Evolutionary conservation across 2,113 vertebrate species (phyloP), one percentile per base, ranked within the genome.

Genomic region (Ahaetulla prasina): DNA sequence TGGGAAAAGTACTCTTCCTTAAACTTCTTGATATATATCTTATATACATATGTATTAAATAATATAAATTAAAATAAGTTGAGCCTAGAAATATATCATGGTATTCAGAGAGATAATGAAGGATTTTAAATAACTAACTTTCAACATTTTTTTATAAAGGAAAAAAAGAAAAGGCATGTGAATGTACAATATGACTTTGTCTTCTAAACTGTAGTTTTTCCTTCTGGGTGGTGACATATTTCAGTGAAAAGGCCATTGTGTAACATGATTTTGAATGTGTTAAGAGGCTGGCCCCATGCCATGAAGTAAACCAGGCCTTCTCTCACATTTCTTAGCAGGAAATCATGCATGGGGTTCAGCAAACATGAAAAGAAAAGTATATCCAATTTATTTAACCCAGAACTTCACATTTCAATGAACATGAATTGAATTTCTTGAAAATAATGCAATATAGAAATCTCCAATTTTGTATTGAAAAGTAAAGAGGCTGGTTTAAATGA

Each of bases 321-420:
- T 30, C 43, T 12, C 53, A 1, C 49, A 74, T 90, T 95, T 94
- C n/a, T 30, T 60, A 94, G 94, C 92, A 95, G 89, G 68, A 87
- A 50, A 92, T 60, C 6, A 25, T 43, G 74, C 10, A 47, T 25
- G 11, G 50, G 43, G 52, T 50, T 92, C 18, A 60, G 52, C 84
- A 95, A 88, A 30, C 50, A 14, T 63, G n/a, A 85, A 94, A 92
- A 90, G 84, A 94, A 93, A 94, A 23, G 23, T 80, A 4, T 85
- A 18, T 4, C 10, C 84, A 0, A 88, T 94, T 93, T 94, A 27
- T 49, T 90, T 0, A 0, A 25, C 11, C 2, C 68, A 60, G 22
- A 92, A 14, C 68, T 30, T 93, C 68, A 94, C 89, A 93, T 95
- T 96, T 93, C 30, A 90, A 63, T 91, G 86, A 18, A 39, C 0